Conservation (phyloP, 1,140 invertebrate species). For the Ips typographus region DNA sequence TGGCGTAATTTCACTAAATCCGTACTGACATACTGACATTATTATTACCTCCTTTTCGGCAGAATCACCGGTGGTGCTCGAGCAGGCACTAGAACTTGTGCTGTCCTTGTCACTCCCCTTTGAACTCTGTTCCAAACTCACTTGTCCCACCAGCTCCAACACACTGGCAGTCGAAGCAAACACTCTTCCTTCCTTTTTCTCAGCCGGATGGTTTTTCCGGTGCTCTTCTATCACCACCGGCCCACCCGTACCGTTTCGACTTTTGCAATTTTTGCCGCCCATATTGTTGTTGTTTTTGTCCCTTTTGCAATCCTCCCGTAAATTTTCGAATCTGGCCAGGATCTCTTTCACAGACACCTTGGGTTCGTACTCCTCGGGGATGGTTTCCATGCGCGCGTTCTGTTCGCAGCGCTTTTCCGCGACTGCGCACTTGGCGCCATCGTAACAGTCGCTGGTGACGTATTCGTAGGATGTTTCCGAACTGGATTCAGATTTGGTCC, state of each 20-base stretch:
- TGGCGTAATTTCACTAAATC: too few species aligned
- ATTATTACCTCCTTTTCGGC: conserved; percentile 26
- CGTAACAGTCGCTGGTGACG: conserved; percentile 33
- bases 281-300: conserved; percentile 35
- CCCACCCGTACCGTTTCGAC: not conserved
- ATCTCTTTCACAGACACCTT: conserved; percentile 80
- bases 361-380: conserved; percentile 74
- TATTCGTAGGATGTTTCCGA: conserved; percentile 47
- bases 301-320: conserved; percentile 49
- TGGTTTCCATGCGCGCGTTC: conserved; percentile 68
- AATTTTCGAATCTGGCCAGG: conserved; percentile 74
- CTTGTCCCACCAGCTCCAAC: conserved; percentile 13
- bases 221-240: conserved; percentile 13
- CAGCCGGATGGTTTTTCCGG: not conserved
- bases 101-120: conserved; percentile 8
- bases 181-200: conserved; percentile 13
- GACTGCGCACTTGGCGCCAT: conserved; percentile 21
- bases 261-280: conserved; percentile 5
- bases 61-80: conserved; percentile 4
- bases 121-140: not conserved
- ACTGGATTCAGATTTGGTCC: conserved; percentile 46
- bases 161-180: conserved; percentile 14
- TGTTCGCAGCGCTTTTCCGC: conserved; percentile 36
- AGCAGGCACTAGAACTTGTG: conserved; percentile 5
- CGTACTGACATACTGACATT: not conserved